Conservation (phyloP, 2,113 vertebrate species). For the Rhinopithecus roxellana region DNA sequence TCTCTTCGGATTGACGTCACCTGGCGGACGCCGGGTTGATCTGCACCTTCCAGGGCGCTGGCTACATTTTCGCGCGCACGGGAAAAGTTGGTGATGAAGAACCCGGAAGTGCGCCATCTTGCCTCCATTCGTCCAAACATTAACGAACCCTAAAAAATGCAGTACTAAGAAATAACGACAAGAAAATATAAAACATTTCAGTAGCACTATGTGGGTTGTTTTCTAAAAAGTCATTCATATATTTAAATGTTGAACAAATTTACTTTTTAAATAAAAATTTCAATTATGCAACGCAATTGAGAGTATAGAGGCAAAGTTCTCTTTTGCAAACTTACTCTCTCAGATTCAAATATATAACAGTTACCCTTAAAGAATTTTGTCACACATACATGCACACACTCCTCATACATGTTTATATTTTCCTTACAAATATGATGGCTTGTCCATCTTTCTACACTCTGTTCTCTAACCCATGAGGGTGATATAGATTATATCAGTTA, state of each 20-base stretch:
- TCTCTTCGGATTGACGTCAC: no score
- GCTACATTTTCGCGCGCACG: no score
- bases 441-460: not conserved
- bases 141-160: not conserved
- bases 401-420: not conserved
- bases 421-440: not conserved
- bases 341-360: not conserved
- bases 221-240: not conserved
- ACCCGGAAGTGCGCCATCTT: no score
- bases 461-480: not conserved
- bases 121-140: no score
- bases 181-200: not conserved
- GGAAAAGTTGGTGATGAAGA: no score
- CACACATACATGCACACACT: not conserved
- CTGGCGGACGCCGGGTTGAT: no score
- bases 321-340: not conserved
- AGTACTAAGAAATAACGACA: not conserved
- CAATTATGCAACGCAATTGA: not conserved
- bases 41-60: no score
- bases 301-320: not conserved
- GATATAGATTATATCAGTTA: not conserved
- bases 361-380: not conserved
- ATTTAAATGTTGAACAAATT: not conserved
- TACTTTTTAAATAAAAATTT: not conserved
- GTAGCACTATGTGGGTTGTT: not conserved